Evolutionary conservation across 2,113 vertebrate species (phyloP).

Genomic region (Oxyruncus cristatus): DNA sequence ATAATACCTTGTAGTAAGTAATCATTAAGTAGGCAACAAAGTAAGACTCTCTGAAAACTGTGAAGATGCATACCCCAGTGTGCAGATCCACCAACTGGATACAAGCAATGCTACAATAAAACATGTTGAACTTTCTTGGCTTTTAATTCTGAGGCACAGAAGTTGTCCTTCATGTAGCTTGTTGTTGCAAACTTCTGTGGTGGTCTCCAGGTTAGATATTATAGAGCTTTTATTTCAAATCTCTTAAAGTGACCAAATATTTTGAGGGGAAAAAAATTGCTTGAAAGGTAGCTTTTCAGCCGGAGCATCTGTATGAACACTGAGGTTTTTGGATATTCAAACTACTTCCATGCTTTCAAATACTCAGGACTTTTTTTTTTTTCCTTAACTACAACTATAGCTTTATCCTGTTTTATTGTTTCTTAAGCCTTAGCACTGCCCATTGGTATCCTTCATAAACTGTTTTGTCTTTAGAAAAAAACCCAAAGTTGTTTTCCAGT

Average conservation of each 20-base stretch:
- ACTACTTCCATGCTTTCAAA: neutral
- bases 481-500: constrained; percentile 34
- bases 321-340: neutral
- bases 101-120: neutral
- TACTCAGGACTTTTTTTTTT: constrained; percentile 23
- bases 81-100: neutral
- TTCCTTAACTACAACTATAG: neutral
- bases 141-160: neutral
- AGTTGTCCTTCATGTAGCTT: neutral
- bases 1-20: neutral
- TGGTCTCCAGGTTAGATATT: neutral
- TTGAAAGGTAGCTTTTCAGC: neutral
- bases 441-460: neutral
- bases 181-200: neutral
- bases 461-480: constrained; percentile 11
- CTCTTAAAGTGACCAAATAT: constrained; percentile 17
- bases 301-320: neutral
- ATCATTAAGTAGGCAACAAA: neutral
- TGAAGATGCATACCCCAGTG: neutral
- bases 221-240: neutral
- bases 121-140: neutral
- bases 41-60: neutral
- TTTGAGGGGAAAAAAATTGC: neutral
- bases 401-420: constrained; percentile 14
- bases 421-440: neutral